Conservation (phyloP, 2,113 vertebrate species). For the Mobula hypostoma region DNA sequence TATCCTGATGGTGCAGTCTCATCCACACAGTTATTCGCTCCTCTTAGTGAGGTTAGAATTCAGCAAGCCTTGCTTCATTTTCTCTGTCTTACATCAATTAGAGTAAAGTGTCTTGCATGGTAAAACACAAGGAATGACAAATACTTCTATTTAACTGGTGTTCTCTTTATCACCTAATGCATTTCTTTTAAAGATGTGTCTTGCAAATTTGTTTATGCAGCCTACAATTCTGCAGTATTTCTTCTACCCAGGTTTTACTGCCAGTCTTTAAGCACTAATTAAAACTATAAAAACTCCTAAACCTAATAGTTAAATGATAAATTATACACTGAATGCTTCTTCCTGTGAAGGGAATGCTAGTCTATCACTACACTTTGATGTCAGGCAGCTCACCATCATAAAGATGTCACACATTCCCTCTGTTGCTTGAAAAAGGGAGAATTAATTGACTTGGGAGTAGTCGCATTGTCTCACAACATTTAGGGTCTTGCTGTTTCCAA, state of each 20-base stretch:
- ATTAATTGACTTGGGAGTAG: background rate
- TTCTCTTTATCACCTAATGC: background rate
- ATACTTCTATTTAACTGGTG: background rate
- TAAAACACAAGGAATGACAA: background rate
- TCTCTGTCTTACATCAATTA: background rate
- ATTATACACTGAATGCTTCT: background rate
- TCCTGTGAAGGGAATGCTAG: background rate
- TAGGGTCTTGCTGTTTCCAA: background rate
- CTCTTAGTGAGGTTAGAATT: background rate
- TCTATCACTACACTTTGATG: background rate
- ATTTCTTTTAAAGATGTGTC: background rate
- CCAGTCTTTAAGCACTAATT: background rate
- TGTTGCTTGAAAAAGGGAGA: background rate
- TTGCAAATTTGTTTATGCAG: background rate
- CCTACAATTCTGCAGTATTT: background rate
- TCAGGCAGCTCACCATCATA: background rate
- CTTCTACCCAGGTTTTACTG: background rate
- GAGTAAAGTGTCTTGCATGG: background rate
- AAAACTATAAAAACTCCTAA: background rate
- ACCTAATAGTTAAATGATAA: background rate
- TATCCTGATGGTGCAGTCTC: background rate
- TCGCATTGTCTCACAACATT: background rate
- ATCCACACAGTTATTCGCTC: background rate
- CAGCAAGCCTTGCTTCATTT: background rate
- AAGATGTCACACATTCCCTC: background rate